Percentiles rank a stretch among this genome's conserved stretches.
Evolutionary conservation across 2,888 invertebrate genomes (phyloP).

Genomic region (Hemicrepidius hirtus): DNA sequence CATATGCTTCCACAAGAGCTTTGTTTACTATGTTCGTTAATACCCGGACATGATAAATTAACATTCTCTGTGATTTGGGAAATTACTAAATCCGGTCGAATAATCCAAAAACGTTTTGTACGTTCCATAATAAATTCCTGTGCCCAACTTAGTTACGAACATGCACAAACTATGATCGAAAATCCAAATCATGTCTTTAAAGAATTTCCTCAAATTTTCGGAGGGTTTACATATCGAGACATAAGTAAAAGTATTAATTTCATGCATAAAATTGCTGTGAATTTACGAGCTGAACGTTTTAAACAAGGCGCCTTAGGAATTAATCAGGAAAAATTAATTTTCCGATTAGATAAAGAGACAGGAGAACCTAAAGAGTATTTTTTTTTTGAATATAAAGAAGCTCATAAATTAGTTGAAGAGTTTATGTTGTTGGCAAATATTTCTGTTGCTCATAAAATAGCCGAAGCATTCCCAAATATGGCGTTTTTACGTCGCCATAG

Average conservation of each 20-base stretch:
- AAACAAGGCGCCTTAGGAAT: slow-evolving; percentile 88
- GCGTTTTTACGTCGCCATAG: slow-evolving; percentile 91
- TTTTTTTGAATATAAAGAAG: slow-evolving; percentile 83
- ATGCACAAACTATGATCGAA: slow-evolving; percentile 92
- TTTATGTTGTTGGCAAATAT: slow-evolving; percentile 97
- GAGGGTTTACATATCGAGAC: slow-evolving; percentile 77
- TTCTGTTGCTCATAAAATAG: slow-evolving; percentile 87
- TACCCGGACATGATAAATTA: slow-evolving; percentile 86
- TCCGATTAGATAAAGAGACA: slow-evolving; percentile 80
- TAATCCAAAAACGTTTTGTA: slow-evolving; percentile 82
- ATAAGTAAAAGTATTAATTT: slow-evolving; percentile 77
- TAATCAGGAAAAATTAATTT: slow-evolving; percentile 89
- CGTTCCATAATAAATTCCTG: slow-evolving; percentile 91
- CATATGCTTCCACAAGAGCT: slow-evolving; percentile 95
- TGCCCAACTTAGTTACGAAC: slow-evolving; percentile 91
- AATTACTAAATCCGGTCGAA: slow-evolving; percentile 82
- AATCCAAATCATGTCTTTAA: slow-evolving; percentile 76
- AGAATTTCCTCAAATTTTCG: slow-evolving; percentile 79
- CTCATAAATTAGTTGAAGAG: slow-evolving; percentile 94
- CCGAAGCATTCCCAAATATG: slow-evolving; percentile 80
- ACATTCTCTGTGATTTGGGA: slow-evolving; percentile 95
- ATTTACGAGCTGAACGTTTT: slow-evolving; percentile 81
- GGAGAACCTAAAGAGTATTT: slow-evolving; percentile 83
- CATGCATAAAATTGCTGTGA: slow-evolving; percentile 80
- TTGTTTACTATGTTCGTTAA: slow-evolving; percentile 91